Percentiles rank a stretch among this genome's conserved stretches.
Conservation (phyloP, 2,888 invertebrate species). For the Tortrix viridana region DNA sequence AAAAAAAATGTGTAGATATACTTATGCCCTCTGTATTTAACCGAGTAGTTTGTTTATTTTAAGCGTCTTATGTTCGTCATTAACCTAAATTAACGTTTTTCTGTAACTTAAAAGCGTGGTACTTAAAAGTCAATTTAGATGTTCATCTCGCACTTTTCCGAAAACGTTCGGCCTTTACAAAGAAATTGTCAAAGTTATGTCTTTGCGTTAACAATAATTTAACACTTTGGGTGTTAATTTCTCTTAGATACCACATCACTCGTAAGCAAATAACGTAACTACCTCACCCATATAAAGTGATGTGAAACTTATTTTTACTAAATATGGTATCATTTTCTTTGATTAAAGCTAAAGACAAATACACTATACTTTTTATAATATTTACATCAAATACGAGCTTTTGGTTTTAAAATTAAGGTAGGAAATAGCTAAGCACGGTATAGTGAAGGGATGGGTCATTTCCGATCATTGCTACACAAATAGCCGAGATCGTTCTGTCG, state of each 20-base stretch:
- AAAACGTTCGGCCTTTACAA: slow-evolving; percentile 50
- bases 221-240: slow-evolving; percentile 62
- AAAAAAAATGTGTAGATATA: too few relatives aligned
- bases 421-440: slow-evolving; percentile 8
- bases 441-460: slow-evolving; percentile 47
- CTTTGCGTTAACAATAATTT: slow-evolving; percentile 56
- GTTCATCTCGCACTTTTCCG: slow-evolving; percentile 43
- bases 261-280: slow-evolving; percentile 18
- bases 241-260: slow-evolving; percentile 42
- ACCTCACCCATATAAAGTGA: neutral
- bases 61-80: neutral
- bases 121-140: slow-evolving; percentile 41
- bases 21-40: too few relatives aligned
- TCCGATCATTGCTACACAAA: slow-evolving; percentile 49
- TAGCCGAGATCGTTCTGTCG: slow-evolving; percentile 55
- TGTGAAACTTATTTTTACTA: neutral
- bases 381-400: neutral
- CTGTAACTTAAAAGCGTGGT: slow-evolving; percentile 34
- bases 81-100: slow-evolving; percentile 17
- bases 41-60: neutral
- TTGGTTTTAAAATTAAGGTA: neutral
- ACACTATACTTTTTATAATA: neutral
- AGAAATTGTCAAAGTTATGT: slow-evolving; percentile 49
- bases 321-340: slow-evolving; percentile 14
- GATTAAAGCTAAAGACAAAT: neutral